Evolutionary conservation across 2,113 vertebrate species (phyloP), one percentile per base, ranked within the genome.

Genomic region (Camelus bactrianus): DNA sequence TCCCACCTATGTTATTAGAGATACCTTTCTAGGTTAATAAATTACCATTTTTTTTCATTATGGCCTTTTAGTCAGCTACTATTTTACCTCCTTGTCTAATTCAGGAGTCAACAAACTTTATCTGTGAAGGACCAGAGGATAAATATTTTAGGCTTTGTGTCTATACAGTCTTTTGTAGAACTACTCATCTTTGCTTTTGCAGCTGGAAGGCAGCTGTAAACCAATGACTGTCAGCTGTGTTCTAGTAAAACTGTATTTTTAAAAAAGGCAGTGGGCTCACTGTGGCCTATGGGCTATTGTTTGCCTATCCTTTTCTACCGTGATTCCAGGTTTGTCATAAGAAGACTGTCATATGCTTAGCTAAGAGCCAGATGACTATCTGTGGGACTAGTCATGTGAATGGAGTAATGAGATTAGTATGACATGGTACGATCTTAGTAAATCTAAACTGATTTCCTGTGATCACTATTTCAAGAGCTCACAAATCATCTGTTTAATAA

Each of bases 401-500:
- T 65, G n/a, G 48, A 54, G 15, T 84, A 42, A 84, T 75, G 24
- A 65, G 13, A 54, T 50, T 75, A 90, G 19, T 75, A 35, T 64
- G 58, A 65, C 28, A 46, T 75, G 46, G n/a, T 84, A 13, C 65
- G 58, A 46, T 54, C 80, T 84, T 46, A 62, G 30, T 82, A 84
- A 83, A 84, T 46, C 67, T 60, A 72, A 62, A 62, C 67, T 60
- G 38, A 48, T 64, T 52, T 84, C 79, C 82, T 42, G 80, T 75
- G 69, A 54, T 62, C 69, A 75, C 69, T 65, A 1, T 52, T 92
- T 84, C 19, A 84, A 16, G 80, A 92, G 48, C n/a, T 92, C 35
- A 84, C 9, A 75, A 54, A 35, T 26, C 46, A 42, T 76, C 26
- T 92, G 8, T 70, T 87, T 93, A 87, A 54, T 79, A 93, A 93